A percentile compares a stretch with the other conserved stretches of the same genome.
Evolutionary conservation across 2,113 vertebrate species (phyloP).

Genomic region (Seriola quinqueradiata): DNA sequence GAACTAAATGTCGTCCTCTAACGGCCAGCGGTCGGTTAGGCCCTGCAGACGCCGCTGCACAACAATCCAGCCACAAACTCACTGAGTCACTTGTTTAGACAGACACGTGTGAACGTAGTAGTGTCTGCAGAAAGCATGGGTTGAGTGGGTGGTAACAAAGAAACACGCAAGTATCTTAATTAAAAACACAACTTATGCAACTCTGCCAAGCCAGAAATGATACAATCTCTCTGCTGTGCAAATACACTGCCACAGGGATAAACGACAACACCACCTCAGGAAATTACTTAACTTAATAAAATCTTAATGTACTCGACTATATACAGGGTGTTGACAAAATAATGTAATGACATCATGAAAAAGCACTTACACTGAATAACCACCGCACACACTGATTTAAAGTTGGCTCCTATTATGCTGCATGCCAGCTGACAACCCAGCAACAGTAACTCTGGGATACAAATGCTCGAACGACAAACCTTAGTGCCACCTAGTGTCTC

Average conservation of each 20-base stretch:
- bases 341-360: not conserved
- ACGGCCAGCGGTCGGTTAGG: not conserved
- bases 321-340: not conserved
- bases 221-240: not conserved
- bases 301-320: not conserved
- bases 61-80: not conserved
- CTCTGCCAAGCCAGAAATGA: not conserved
- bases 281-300: not conserved
- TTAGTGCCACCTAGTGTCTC: slow-evolving; percentile 42
- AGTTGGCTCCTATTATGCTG: not conserved
- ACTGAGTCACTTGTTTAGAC: not conserved
- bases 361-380: not conserved
- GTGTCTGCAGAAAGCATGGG: not conserved
- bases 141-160: not conserved
- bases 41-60: not conserved
- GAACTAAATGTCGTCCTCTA: slow-evolving; percentile 18
- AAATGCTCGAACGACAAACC: slow-evolving; percentile 33
- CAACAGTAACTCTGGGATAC: slow-evolving; percentile 50
- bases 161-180: not conserved
- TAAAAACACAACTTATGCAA: not conserved
- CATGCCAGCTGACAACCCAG: slow-evolving; percentile 37
- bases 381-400: not conserved
- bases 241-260: not conserved
- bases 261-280: not conserved
- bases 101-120: not conserved